phyloP scores from a whole-genome alignment of 2,797 vertebrate genomes.

The Xenentodon cancila region DNA sequence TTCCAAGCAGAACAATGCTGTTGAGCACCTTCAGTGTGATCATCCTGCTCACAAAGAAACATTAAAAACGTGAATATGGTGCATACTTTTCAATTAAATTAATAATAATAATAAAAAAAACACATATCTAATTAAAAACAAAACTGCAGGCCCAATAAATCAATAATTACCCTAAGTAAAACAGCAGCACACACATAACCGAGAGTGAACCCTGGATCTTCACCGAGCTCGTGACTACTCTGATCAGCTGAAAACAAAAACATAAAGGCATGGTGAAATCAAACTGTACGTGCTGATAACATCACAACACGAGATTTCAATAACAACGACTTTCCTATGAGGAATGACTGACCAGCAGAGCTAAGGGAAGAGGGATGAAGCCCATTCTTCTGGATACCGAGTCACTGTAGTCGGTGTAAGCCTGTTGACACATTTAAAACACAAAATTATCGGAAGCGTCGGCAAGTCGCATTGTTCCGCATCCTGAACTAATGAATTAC shows the following conservation, averaged over 20 bases:
- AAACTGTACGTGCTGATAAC: neutral
- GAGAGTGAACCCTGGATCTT: constrained; percentile 96
- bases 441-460: constrained; percentile 16
- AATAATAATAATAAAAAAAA: neutral
- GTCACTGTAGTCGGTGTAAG: constrained; percentile 98
- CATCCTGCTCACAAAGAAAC: constrained; percentile 81
- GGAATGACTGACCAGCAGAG: constrained; percentile 88
- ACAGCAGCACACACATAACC: constrained; percentile 92
- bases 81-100: neutral
- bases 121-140: too few species aligned
- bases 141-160: neutral
- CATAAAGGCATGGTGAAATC: neutral
- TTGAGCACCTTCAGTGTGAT: constrained; percentile 97
- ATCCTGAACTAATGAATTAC: neutral
- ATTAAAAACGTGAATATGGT: neutral
- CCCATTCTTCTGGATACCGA: constrained; percentile 98
- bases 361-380: constrained; percentile 97
- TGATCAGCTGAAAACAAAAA: constrained; percentile 84
- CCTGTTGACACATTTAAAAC: constrained; percentile 79
- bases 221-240: constrained; percentile 95
- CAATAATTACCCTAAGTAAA: constrained; percentile 92
- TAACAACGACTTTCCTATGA: neutral
- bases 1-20: constrained; percentile 94
- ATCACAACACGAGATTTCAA: neutral
- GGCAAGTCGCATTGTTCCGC: constrained; percentile 8